Evolutionary conservation across 2,113 vertebrate genomes (phyloP).

Genomic region (Aramus guarauna): DNA sequence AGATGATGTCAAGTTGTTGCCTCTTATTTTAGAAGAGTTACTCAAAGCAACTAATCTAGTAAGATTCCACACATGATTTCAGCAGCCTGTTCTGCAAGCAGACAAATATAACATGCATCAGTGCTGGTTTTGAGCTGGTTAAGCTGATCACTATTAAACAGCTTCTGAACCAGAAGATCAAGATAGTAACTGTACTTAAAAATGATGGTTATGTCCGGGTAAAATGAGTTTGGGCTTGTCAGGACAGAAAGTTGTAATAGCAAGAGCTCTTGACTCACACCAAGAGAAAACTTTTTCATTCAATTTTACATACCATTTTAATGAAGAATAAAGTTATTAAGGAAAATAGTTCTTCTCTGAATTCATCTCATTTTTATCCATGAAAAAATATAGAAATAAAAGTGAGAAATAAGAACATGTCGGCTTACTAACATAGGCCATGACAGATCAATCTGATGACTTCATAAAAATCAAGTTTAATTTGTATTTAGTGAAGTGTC

Average conservation of each 20-base stretch:
- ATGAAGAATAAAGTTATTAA: not conserved
- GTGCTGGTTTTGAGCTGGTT: not conserved
- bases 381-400: not conserved
- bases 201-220: not conserved
- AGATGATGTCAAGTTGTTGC: not conserved
- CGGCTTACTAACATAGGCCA: not conserved
- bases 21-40: not conserved
- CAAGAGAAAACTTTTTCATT: not conserved
- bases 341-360: not conserved
- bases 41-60: not conserved
- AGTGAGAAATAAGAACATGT: not conserved
- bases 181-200: not conserved
- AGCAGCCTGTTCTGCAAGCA: not conserved
- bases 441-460: not conserved
- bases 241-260: not conserved
- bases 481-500: not conserved
- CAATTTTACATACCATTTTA: not conserved
- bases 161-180: not conserved
- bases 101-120: not conserved
- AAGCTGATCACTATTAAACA: not conserved
- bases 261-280: not conserved
- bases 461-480: not conserved
- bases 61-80: not conserved
- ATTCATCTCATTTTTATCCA: not conserved
- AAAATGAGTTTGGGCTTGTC: not conserved